Evolutionary conservation across 37 sponge, comb jelly and placozoan species (phyloP).

Genomic region (Aplysina aerophoba): DNA sequence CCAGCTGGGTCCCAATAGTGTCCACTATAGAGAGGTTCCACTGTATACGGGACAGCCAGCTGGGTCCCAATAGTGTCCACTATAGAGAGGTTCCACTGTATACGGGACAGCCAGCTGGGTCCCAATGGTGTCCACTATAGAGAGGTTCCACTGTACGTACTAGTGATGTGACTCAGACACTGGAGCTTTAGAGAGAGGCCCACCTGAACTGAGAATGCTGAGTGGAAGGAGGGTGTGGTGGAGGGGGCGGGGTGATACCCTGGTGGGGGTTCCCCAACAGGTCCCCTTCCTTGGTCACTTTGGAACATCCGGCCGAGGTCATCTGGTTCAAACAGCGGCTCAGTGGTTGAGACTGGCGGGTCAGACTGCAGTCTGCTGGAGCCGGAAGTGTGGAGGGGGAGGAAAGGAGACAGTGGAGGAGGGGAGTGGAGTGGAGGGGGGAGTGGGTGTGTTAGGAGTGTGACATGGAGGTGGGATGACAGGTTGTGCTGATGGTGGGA

Average conservation of each 20-base stretch:
- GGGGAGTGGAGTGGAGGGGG: conserved; percentile 15
- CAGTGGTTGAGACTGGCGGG: conserved; percentile 33
- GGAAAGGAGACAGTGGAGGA: background rate
- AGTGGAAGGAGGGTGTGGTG: conserved; percentile 4
- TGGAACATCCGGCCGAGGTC: background rate
- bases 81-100: too few species aligned
- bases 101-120: too few species aligned
- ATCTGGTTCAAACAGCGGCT: conserved; percentile 9
- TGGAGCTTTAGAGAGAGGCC: too few species aligned
- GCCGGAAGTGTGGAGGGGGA: conserved; percentile 1
- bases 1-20: too few species aligned
- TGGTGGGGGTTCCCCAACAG: conserved; percentile 32
- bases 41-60: too few species aligned
- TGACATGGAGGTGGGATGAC: background rate
- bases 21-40: too few species aligned
- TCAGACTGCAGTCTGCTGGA: background rate
- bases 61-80: too few species aligned
- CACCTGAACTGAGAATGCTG: background rate
- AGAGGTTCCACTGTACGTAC: too few species aligned
- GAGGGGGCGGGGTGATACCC: conserved; percentile 34
- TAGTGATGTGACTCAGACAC: too few species aligned
- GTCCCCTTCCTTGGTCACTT: conserved; percentile 15
- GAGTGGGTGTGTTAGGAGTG: background rate
- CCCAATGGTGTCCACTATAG: too few species aligned
- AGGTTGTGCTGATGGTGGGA: background rate